Base-by-base conservation (phyloP, 1,140 invertebrate genomes). In the Zaprionus kolodkinae region DNA sequence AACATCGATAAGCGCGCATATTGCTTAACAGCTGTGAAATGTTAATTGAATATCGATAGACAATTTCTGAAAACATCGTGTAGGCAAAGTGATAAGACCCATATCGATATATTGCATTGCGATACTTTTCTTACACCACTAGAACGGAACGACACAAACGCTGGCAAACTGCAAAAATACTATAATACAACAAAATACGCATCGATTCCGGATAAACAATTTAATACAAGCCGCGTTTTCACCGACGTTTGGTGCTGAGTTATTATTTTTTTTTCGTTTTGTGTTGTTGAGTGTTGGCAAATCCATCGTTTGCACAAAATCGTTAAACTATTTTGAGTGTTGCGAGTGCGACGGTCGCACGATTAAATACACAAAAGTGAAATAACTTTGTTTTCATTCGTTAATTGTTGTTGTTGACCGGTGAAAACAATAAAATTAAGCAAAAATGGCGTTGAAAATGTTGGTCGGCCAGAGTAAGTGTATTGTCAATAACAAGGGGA, bases 391-490 rank as follows among this genome's bases (percentile, higher is more conserved):
- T 72, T 65, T 70, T 17, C 56, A 17, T 50, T 25, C n/a, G 25
- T 0, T 50, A 12, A 25, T 50, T 25, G 17, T 50, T 25, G 17
- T 50, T 50, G 17, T 56, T 13, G 27, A 30, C 35, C 59, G 56
- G 67, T 56, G 17, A 36, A 45, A 50, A 63, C 36, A 56, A 73
- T 35, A 25, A 55, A 68, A 61, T 1, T 33, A 15, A 61, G 54
- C 25, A 21, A 80, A 80, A 63, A 91, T 91, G 90, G 90, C 90
- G 25, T 72, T 91, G 59, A 91, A 91, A 84, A 82, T 87, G 65
- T 67, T 91, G 68, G 90, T 91, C 40, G 90, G 90, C 36, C 90
- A 91, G 76, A 91, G 79, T 85, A 77, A 85, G 82, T 89, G 36
- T 50, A 72, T 66, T 43, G 33, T 60, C n/a, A 72, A 76, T 38